phyloP scores from a whole-genome alignment of 1,140 invertebrate genomes.

The Bactericera cockerelli region DNA sequence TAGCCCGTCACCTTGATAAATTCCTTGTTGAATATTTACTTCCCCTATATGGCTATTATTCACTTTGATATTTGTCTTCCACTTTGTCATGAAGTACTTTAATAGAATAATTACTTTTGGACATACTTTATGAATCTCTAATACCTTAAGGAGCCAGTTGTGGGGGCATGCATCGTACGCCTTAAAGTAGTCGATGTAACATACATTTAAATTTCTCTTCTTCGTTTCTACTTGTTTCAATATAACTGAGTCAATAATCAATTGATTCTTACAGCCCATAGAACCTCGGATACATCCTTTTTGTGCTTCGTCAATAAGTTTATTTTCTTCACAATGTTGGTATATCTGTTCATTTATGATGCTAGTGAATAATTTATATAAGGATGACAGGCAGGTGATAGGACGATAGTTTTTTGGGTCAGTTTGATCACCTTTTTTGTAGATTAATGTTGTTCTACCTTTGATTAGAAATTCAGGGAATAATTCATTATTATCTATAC shows the following conservation, averaged over 20 bases:
- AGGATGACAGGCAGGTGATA: slow-evolving; percentile 8
- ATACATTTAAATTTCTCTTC: slow-evolving; percentile 13
- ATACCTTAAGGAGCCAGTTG: slow-evolving; percentile 18
- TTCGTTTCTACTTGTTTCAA: slow-evolving; percentile 15
- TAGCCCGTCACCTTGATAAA: neutral
- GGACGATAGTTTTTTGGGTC: neutral
- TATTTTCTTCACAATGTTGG: slow-evolving; percentile 12
- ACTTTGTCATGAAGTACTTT: neutral
- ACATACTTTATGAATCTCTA: slow-evolving; percentile 17
- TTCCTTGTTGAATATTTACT: too few relatives aligned
- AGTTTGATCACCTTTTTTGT: too few relatives aligned
- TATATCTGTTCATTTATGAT: slow-evolving; percentile 1
- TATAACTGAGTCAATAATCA: slow-evolving; percentile 18
- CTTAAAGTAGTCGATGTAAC: slow-evolving; percentile 21
- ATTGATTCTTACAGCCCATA: slow-evolving; percentile 20
- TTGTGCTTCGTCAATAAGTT: slow-evolving; percentile 19
- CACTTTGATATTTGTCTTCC: neutral
- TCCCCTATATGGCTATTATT: neutral
- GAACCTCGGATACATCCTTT: slow-evolving; percentile 19
- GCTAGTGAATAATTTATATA: slow-evolving; percentile 12
- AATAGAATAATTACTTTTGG: neutral
- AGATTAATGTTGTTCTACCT: too few relatives aligned
- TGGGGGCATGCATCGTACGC: slow-evolving; percentile 18
- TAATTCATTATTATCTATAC: too few relatives aligned
- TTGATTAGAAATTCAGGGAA: too few relatives aligned